Base-by-base conservation (phyloP, 2,888 invertebrate species). In the Cryptosula pallasiana region DNA sequence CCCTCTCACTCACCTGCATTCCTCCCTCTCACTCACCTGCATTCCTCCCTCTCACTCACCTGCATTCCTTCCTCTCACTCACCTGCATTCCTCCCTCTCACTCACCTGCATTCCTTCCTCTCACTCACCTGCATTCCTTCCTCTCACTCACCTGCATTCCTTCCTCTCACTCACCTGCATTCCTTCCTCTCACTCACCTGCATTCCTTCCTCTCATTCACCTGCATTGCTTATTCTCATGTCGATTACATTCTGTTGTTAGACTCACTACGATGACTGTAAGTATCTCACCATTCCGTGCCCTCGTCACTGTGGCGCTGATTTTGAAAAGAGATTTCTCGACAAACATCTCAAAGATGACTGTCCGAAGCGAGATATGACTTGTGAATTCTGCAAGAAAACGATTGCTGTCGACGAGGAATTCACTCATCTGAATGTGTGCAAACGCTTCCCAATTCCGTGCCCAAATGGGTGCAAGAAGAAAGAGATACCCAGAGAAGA, bases 391-490 rank as follows among this genome's bases (percentile, higher is more conserved):
- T 81, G 81, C 72, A n/a, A 73, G 57, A 69, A 72, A 2, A 73
- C 73, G 23, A 73, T 79, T 36, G 63, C 69, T 25, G 74, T 73
- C 69, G 77, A 78, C 36, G 74, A 76, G 16, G 81, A 80, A 71
- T 69, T 74, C 5, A 73, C 74, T 1, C 81, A 81, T 75, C 73
- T 79, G 36, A 73, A 76, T 23, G 72, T 74, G 2, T 81, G 81
- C 72, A 73, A 71, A 16, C 75, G 76, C 69, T 79, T 80, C 58
- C 74, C 76, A 25, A 70, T 81, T 1, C 74, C 78, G 1, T 81
- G 81, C 73, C 80, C 81, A 0, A 81, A 81, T 74, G 75, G 75
- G 9, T 81, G 81, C 69, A 76, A 76, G 54, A 74, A 76, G 35
- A 76, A 76, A 54, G 78, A 80, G 69, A 76, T 80, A 16, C 72